Base-by-base conservation (phyloP, 1,140 invertebrate genomes). In the Pteromalus puparum region DNA sequence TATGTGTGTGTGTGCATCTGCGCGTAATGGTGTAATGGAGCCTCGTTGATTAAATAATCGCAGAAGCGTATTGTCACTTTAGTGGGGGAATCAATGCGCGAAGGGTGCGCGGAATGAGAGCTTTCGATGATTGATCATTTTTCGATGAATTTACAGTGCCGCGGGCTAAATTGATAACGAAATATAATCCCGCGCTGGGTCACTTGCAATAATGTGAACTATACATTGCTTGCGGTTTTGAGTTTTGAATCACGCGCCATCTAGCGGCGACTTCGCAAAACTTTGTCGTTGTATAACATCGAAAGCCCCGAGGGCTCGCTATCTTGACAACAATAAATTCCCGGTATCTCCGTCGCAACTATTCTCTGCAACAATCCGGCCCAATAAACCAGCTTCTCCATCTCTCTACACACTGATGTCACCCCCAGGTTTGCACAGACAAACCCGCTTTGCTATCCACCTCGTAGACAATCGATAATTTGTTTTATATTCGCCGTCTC, bases 381-480 rank as follows among this genome's bases (percentile, higher is more conserved):
- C 21, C 53, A 61, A 61, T 61, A 61, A 61, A 61, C 6, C 18
- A 61, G 53, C 53, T 61, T 61, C 53, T 61, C 15, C 18, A 12
- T 7, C 18, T 61, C 0, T 15, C 6, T n/a, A 61, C 53, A 34
- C 30, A 34, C 4, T 5, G 30, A 34, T 7, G 6, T 21, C 6
- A 61, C 53, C 53, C 18, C 53, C 53, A 61, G 6, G 10, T 61
- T 15, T 34, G 30, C 30, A 34, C 30, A 5, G 30, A 7, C 53
- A 61, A 21, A n/a, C 1, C 21, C 53, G 18, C 7, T 21, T 21
- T 0, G 53, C 6, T 53, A 53, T 53, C 18, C 13, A 0, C 6
- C 21, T 61, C 53, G 74, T n/a, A 65, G 79, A 38, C 79, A 34
- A 79, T 79, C 77, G 65, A 79, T 79, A 38, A 79, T 79, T 79